Base-by-base conservation (phyloP, 2,888 invertebrate genomes). In the Tethea ocularis region DNA sequence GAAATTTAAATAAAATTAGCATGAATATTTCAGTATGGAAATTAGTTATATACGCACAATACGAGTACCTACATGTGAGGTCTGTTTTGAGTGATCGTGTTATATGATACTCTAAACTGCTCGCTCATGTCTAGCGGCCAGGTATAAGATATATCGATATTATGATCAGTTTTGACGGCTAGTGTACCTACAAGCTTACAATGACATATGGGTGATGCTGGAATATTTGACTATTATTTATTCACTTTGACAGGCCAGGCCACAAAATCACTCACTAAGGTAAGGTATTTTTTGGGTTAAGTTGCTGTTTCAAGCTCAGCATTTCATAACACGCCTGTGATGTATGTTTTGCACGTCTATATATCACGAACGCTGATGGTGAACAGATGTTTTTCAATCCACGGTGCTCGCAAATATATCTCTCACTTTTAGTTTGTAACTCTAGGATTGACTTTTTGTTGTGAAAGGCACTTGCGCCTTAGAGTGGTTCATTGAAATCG, bases 1-100 rank as follows among this genome's bases (percentile, higher is more conserved):
- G 68, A 69, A 62, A 66, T 64, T 66, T 67, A 64, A 61, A 67
- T 69, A 68, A 66, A 71, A 69, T 68, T 69, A 68, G 66, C 69
- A 69, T 71, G 67, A 69, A 62, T 68, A 58, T 67, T 69, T 69
- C 68, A 69, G 64, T 67, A 71, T 71, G 69, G 68, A 71, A 69
- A 69, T 62, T 62, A 66, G 63, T 68, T 69, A 68, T 68, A 57
- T 63, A 67, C 57, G 8, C 10, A 46, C 20, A 46, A 46, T 20
- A 46, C 46, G 46, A 20, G 3, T 20, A 46, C 20, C 17, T 41
- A 17, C 41, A 41, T 41, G 20, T 2, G 46, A 46, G 46, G 20
- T 57, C 56, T 17, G 38, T 54, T 59, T 56, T 23, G 60, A 66
- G 57, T 51, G n/a, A 52, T 26, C 52, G 29, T 23, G 59, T 58